phyloP scores from a whole-genome alignment of 2,113 vertebrate species.

The Oostethus manadensis region DNA sequence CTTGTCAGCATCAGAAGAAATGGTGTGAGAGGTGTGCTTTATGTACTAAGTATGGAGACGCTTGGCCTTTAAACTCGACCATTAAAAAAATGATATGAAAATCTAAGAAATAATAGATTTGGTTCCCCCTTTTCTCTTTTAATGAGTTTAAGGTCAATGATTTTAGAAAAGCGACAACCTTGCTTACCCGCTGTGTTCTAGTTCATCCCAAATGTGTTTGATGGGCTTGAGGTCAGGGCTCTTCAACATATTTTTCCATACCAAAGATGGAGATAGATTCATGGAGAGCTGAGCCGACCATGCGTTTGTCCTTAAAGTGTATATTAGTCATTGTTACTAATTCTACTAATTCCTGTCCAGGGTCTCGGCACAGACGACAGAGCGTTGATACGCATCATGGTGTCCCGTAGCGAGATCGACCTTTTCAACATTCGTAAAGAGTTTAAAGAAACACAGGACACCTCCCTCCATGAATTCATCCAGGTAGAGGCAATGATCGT shows the following conservation, averaged over 20 bases:
- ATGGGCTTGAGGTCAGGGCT: too few species aligned
- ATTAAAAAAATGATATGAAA: not conserved
- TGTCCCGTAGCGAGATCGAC: constrained; percentile 89
- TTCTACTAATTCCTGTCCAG: constrained; percentile 54
- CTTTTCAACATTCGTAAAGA: constrained; percentile 88
- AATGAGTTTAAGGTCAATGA: too few species aligned
- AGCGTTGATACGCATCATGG: constrained; percentile 89
- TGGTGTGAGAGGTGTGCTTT: not conserved
- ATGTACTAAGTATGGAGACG: not conserved
- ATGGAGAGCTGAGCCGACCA: too few species aligned
- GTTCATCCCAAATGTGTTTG: too few species aligned
- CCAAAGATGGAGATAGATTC: too few species aligned
- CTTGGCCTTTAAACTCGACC: not conserved
- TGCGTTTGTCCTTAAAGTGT: too few species aligned
- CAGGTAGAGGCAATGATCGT: constrained; percentile 81
- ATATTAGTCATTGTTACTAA: too few species aligned
- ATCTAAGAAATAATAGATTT: too few species aligned
- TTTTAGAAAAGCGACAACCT: too few species aligned
- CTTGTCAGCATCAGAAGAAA: not conserved
- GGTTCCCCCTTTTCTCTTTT: too few species aligned
- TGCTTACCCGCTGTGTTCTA: too few species aligned
- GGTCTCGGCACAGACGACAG: constrained; percentile 91
- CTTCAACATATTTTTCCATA: too few species aligned
- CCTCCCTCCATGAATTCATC: constrained; percentile 85
- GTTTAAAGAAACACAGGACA: constrained; percentile 86